A percentile compares a stretch with the other conserved stretches of the same genome.
These are phyloP conservation scores for Augiades crinisus DNA, from an alignment of 2,888 invertebrate genomes.

Conservation along the genomic window DNA sequence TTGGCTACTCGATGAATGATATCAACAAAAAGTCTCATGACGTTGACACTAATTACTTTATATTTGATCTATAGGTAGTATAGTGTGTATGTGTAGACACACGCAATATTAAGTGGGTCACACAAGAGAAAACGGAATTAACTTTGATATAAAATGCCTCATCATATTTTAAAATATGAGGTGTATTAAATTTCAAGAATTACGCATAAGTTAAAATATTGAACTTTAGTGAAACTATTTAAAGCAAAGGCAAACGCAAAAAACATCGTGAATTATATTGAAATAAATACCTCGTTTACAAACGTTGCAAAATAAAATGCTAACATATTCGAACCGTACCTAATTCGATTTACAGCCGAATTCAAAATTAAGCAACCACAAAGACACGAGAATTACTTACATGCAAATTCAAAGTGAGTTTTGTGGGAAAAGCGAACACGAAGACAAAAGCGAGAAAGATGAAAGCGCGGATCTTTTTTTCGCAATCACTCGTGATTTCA, in stretches of 20 bases:
- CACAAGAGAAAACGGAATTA: neutral
- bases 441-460: slow-evolving; percentile 59
- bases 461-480: slow-evolving; percentile 48
- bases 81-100: too few species aligned
- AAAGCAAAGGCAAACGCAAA: too few species aligned
- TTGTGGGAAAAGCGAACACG: slow-evolving; percentile 34
- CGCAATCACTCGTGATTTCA: slow-evolving; percentile 34
- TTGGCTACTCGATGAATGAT: slow-evolving; percentile 15
- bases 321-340: slow-evolving; percentile 5
- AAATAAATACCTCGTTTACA: slow-evolving; percentile 12
- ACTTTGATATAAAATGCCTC: too few species aligned
- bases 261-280: too few species aligned
- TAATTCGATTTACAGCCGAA: slow-evolving; percentile 14
- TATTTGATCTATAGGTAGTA: slow-evolving; percentile 6
- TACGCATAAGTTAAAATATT: too few species aligned
- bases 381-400: slow-evolving; percentile 20
- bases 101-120: neutral
- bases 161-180: too few species aligned
- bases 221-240: too few species aligned
- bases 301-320: slow-evolving; percentile 22
- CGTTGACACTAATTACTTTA: slow-evolving; percentile 13
- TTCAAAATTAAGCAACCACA: slow-evolving; percentile 17
- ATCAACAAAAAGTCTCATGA: slow-evolving; percentile 16
- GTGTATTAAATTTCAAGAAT: too few species aligned
- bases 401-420: slow-evolving; percentile 22